Evolutionary conservation across 2,113 vertebrate species (phyloP).

Genomic region (Trichechus manatus): DNA sequence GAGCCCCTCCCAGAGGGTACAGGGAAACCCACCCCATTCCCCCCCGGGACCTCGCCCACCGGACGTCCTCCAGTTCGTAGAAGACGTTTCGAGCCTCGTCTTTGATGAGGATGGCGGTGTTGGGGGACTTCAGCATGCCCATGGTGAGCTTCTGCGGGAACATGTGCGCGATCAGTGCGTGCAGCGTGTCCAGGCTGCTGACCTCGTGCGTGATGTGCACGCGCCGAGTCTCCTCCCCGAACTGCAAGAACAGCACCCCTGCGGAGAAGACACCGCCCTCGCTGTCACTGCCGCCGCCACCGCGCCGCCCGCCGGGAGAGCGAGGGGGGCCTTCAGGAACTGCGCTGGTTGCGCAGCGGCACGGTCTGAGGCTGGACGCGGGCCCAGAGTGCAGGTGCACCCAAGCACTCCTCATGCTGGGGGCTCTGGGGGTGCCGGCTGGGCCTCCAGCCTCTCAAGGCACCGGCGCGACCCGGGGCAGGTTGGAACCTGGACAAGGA

Average conservation of each 20-base stretch:
- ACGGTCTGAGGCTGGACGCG: conserved; percentile 71
- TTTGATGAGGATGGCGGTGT: conserved; percentile 99
- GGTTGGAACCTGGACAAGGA: not conserved
- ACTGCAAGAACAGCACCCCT: conserved; percentile 99
- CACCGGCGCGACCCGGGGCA: not conserved
- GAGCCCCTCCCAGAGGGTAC: not conserved
- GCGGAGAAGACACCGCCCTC: conserved; percentile 49
- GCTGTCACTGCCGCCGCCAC: not conserved
- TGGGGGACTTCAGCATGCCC: conserved; percentile 98
- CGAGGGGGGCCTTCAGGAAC: not conserved
- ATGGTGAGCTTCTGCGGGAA: conserved; percentile 99
- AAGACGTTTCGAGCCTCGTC: conserved; percentile 98
- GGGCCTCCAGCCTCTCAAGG: not conserved
- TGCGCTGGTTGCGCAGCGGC: conserved; percentile 52
- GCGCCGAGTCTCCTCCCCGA: conserved; percentile 96
- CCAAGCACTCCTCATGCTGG: conserved; percentile 75
- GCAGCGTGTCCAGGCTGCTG: conserved; percentile 98
- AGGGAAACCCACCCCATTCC: not conserved
- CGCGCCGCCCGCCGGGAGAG: not conserved
- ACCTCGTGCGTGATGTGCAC: conserved; percentile 99
- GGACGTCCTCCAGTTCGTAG: conserved; percentile 98
- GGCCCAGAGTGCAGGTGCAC: conserved; percentile 76
- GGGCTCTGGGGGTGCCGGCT: not conserved
- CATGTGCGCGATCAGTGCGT: conserved; percentile 99
- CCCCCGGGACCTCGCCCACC: conserved; percentile 76